Base-by-base conservation (phyloP, 2,888 invertebrate species). In the Hyposoter didymator region DNA sequence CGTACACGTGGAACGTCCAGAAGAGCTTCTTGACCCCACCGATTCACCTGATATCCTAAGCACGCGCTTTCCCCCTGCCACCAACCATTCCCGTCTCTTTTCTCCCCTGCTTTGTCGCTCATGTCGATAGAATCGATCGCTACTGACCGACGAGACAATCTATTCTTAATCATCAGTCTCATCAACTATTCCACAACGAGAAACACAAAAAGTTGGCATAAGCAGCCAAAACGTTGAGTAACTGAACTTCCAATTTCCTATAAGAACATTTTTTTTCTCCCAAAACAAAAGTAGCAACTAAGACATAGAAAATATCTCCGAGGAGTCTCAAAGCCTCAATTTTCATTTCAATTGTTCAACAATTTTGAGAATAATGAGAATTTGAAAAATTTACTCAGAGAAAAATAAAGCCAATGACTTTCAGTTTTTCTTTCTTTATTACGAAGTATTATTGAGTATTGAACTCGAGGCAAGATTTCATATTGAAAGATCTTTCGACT, bases 11-110 rank as follows among this genome's bases (percentile, higher is more conserved):
- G 59, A 69, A 49, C 43, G 22, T 75, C 45, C 79, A 76, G 75
- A 69, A 78, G 82, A 80, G 84, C 87, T 87, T 85, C 85, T 87
- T 87, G 83, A 84, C 85, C 88, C 87, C 84, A 82, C 80, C 84
- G 85, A 89, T 88, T 87, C 87, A 85, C 84, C 86, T 78, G 85
- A 84, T 83, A 87, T 82, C 81, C 69, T 52, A 75, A 76, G 72
- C 49, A 73, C 78, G 62, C 73, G 45, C 52, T 79, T 52, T 59
- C 19, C 22, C 72, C 52, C 69, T 64, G 75, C 75, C 80, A 39
- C 69, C 14, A 19, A n/a, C 14, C 49, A 32, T 32, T 22, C 49
- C n/a, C 43, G 22, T 39, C 7, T 32, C 12, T 28, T 5, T 32
- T 12, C 62, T 47, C 17, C 49, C n/a, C 28, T 39, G 22, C n/a